Evolutionary conservation across 1,140 invertebrate species (phyloP).

Genomic region (Carposina sasakii): DNA sequence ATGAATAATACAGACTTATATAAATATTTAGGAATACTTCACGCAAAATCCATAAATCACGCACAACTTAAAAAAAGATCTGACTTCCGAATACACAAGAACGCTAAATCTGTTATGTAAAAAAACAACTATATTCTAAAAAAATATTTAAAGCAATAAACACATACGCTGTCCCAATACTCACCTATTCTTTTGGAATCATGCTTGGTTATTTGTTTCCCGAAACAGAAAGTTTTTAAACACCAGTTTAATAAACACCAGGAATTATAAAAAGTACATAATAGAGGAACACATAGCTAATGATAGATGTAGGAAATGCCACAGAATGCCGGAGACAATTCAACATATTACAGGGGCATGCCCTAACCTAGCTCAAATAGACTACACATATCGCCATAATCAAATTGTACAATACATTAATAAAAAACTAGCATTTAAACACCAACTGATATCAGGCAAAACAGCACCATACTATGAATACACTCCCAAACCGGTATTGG

Average conservation of each 20-base stretch:
- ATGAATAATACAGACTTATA: conserved; percentile 16
- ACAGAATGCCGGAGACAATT: conserved; percentile 2
- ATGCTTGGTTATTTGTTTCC: no score
- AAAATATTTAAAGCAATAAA: no score
- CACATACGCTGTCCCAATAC: no score
- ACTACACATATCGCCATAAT: conserved; percentile 9
- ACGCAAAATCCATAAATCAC: conserved; percentile 10
- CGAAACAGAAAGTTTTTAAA: no score
- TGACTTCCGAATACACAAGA: no score
- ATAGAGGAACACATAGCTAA: background rate
- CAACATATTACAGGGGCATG: conserved; percentile 8
- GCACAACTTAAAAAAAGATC: conserved; percentile 15
- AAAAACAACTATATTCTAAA: no score
- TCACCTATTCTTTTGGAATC: no score
- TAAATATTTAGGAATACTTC: conserved; percentile 25
- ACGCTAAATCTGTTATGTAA: no score
- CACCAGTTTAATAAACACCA: no score
- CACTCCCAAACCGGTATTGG: no score
- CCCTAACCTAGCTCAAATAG: background rate
- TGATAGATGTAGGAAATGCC: conserved; percentile 2
- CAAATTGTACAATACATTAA: conserved; percentile 3
- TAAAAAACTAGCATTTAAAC: conserved; percentile 7
- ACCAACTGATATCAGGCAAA: background rate
- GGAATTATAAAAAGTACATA: conserved; percentile 7
- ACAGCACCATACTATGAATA: background rate